Conservation (phyloP, 2,888 invertebrate genomes). For the Coremacera marginata region DNA sequence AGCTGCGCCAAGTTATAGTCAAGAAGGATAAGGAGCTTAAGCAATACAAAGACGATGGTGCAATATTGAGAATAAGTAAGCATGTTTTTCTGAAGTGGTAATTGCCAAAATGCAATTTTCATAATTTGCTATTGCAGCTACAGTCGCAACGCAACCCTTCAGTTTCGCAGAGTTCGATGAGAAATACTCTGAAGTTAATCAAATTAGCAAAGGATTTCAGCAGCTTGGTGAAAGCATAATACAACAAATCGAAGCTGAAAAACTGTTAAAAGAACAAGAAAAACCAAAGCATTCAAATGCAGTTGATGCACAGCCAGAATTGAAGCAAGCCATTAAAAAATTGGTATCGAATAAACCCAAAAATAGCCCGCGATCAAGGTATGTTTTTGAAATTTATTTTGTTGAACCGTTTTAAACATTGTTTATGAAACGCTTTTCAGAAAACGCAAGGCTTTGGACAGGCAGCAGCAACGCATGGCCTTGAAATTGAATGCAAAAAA, state of each 20-base stretch:
- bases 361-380: constrained; percentile 49
- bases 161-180: constrained; percentile 48
- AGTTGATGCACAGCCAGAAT: background rate
- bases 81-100: background rate
- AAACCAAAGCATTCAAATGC: background rate
- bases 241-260: constrained; percentile 21
- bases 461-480: constrained; percentile 50
- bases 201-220: constrained; percentile 39
- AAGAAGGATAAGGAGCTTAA: constrained; percentile 64
- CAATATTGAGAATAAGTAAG: constrained; percentile 57
- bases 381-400: background rate
- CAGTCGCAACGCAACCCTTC: constrained; percentile 57
- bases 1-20: constrained; percentile 52
- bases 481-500: constrained; percentile 48
- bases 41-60: constrained; percentile 62
- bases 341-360: background rate
- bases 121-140: constrained; percentile 51
- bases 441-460: constrained; percentile 57
- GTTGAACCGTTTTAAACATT: background rate
- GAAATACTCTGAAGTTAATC: constrained; percentile 42
- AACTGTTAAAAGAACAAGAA: background rate
- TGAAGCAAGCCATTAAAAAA: background rate
- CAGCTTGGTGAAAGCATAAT: constrained; percentile 44
- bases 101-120: background rate
- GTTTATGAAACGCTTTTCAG: constrained; percentile 44